Evolutionary conservation across 2,888 invertebrate species (phyloP).

Genomic region (Thymelicus sylvestris): DNA sequence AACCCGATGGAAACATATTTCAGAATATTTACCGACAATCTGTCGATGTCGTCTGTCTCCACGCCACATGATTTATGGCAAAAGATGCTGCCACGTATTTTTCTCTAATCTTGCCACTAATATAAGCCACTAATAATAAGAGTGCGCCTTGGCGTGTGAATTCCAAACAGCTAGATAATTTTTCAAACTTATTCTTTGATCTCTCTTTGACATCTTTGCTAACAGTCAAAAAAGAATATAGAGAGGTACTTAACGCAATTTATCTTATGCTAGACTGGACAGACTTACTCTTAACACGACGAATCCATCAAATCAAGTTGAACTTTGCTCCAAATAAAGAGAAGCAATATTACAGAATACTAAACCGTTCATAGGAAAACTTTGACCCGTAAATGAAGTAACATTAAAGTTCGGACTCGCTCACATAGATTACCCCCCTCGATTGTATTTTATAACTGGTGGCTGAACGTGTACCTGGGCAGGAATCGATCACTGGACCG

Average conservation of each 20-base stretch:
- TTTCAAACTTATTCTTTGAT: conserved; percentile 41
- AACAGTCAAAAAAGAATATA: background rate
- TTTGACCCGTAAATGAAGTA: too few relatives aligned
- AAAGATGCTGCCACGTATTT: conserved; percentile 30
- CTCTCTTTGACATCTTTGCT: conserved; percentile 24
- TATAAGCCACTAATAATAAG: conserved; percentile 44
- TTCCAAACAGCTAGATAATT: conserved; percentile 44
- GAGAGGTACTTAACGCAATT: background rate
- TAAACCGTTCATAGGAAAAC: too few relatives aligned
- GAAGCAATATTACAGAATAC: too few relatives aligned
- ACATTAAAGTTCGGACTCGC: too few relatives aligned
- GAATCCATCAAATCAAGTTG: too few relatives aligned
- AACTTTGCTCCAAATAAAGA: too few relatives aligned
- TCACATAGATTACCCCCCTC: too few relatives aligned
- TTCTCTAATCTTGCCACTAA: conserved; percentile 33
- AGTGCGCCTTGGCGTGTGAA: conserved; percentile 44
- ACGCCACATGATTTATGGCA: conserved; percentile 47
- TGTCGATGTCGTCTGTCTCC: conserved; percentile 41
- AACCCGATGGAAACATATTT: background rate
- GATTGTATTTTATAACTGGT: too few relatives aligned
- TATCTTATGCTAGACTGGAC: background rate
- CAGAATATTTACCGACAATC: conserved; percentile 29
- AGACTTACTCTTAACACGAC: background rate
- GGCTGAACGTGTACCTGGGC: too few relatives aligned
- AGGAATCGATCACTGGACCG: too few relatives aligned